phyloP scores from a whole-genome alignment of 1,140 invertebrate genomes.

The Littorina saxatilis region DNA sequence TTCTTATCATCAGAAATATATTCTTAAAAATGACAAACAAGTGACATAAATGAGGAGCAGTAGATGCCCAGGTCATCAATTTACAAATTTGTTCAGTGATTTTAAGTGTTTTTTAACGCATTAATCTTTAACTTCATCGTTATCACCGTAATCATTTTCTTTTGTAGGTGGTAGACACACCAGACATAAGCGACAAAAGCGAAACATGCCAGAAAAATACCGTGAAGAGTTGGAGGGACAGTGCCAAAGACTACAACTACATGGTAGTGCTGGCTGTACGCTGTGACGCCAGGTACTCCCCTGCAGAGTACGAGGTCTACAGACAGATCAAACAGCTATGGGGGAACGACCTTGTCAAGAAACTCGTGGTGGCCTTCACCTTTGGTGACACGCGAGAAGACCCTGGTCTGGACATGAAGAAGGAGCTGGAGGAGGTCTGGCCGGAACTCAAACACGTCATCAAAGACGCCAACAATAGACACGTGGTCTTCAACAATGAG shows the following conservation, averaged over 20 bases:
- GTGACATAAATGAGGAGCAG: too few species aligned
- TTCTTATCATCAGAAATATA: too few species aligned
- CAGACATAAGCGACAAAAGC: neutral
- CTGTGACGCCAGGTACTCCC: slow-evolving; percentile 3
- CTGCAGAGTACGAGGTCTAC: neutral
- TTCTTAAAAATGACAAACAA: too few species aligned
- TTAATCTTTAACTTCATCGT: too few species aligned
- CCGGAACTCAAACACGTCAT: neutral
- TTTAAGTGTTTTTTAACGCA: too few species aligned
- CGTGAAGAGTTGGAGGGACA: neutral
- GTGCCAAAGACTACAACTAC: neutral
- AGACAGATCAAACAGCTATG: neutral
- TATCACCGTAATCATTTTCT: neutral
- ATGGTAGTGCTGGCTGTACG: neutral
- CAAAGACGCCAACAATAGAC: neutral
- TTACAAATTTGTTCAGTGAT: too few species aligned
- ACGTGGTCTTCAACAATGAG: neutral
- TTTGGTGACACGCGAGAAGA: slow-evolving; percentile 14
- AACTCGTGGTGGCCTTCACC: slow-evolving; percentile 11
- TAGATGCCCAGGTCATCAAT: too few species aligned
- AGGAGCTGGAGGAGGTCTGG: neutral
- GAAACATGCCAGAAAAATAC: neutral
- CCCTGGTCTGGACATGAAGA: neutral
- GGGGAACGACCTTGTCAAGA: neutral
- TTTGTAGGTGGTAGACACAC: neutral